Percentiles rank a stretch among this genome's conserved stretches.
phyloP scores from a whole-genome alignment of 53 echinoderm and acorn worm species.

The Henricia sp. region DNA sequence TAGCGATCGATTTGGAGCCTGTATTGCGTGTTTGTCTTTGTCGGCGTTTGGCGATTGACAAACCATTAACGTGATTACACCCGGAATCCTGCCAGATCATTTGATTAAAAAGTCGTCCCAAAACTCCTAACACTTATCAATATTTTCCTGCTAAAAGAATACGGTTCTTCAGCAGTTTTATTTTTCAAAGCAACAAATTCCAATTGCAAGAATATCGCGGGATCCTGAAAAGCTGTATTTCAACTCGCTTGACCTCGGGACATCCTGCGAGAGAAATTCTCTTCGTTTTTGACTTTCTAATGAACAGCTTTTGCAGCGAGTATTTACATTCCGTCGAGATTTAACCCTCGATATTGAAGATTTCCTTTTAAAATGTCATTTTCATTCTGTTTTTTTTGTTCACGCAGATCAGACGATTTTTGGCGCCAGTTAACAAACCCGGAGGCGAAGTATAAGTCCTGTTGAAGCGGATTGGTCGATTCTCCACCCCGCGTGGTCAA shows the following conservation, averaged over 20 bases:
- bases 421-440: constrained; percentile 18
- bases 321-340: constrained; percentile 5
- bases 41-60: not conserved
- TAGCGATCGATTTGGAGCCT: constrained; percentile 37
- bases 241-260: no score
- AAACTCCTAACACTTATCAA: not conserved
- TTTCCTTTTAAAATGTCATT: constrained; percentile 41
- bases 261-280: no score
- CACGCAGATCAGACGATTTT: not conserved
- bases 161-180: no score
- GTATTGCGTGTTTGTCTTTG: not conserved
- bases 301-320: not conserved
- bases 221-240: no score
- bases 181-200: no score
- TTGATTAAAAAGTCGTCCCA: not conserved
- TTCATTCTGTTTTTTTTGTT: not conserved
- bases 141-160: no score
- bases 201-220: no score
- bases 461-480: no score
- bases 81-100: not conserved
- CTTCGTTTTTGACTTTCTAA: constrained; percentile 13
- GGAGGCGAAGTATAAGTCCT: not conserved
- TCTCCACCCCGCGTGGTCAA: no score
- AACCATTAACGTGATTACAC: constrained; percentile 36
- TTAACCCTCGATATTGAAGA: not conserved